Conservation (phyloP, 2,888 invertebrate genomes). For the Dynastes grantii region DNA sequence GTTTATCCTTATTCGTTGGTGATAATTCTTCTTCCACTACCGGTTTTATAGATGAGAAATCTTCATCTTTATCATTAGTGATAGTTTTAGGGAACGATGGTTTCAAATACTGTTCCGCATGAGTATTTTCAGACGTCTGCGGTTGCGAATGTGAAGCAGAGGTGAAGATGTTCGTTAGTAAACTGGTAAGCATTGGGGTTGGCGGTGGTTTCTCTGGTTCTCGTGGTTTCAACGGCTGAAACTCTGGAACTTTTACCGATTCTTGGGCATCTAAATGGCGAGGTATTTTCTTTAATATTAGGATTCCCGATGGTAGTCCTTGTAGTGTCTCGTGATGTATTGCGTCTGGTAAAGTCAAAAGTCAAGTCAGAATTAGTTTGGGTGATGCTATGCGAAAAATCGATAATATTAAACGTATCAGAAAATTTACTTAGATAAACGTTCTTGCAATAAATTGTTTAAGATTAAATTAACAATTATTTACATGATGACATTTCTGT, state of each 20-base stretch:
- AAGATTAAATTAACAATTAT: no score
- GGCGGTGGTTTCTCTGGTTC: neutral
- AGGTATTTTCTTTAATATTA: slow-evolving; percentile 68
- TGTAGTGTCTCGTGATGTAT: slow-evolving; percentile 59
- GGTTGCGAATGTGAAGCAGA: slow-evolving; percentile 49
- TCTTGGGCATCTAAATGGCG: slow-evolving; percentile 52
- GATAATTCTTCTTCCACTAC: neutral
- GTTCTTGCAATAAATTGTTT: no score
- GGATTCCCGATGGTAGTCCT: slow-evolving; percentile 64
- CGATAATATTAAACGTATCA: no score
- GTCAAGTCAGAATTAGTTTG: slow-evolving; percentile 56
- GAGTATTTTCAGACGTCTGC: slow-evolving; percentile 15
- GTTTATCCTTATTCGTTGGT: neutral
- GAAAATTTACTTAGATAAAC: no score
- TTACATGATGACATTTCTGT: no score
- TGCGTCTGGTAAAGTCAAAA: slow-evolving; percentile 58
- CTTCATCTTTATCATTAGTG: slow-evolving; percentile 3
- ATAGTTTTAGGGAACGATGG: slow-evolving; percentile 10
- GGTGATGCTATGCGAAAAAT: neutral
- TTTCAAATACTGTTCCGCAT: slow-evolving; percentile 3
- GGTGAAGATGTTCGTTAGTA: slow-evolving; percentile 40
- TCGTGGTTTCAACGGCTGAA: slow-evolving; percentile 59
- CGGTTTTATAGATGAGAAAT: slow-evolving; percentile 12
- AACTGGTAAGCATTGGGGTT: slow-evolving; percentile 19
- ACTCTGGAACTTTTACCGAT: slow-evolving; percentile 58